phyloP scores from a whole-genome alignment of 2,797 vertebrate species.

The Threskiornis aethiopicus region DNA sequence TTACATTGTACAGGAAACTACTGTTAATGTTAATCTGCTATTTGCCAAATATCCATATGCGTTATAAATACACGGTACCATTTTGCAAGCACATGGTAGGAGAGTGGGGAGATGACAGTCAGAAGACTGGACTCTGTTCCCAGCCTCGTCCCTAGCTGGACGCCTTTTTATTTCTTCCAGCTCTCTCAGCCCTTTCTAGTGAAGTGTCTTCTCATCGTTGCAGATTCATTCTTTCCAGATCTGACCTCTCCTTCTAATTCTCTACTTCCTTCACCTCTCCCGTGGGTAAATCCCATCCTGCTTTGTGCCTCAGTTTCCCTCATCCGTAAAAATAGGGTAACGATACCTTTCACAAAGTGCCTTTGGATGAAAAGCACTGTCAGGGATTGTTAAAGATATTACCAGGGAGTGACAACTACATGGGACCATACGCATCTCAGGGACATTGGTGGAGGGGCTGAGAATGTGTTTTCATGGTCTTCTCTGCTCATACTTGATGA shows the following conservation, averaged over 20 bases:
- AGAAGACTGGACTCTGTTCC: not conserved
- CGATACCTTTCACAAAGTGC: not conserved
- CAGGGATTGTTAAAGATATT: not conserved
- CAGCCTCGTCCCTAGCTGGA: not conserved
- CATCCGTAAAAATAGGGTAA: not conserved
- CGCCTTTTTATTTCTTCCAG: not conserved
- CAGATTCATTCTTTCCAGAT: not conserved
- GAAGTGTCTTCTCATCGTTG: not conserved
- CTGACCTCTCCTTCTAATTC: not conserved
- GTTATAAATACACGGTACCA: fast-evolving
- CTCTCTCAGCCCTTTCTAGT: not conserved
- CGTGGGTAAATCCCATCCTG: not conserved
- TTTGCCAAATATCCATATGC: not conserved
- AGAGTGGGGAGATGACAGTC: not conserved
- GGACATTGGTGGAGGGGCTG: not conserved
- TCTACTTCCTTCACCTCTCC: not conserved
- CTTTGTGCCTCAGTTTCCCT: not conserved
- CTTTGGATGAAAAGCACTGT: not conserved
- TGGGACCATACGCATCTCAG: not conserved
- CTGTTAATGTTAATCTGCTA: not conserved
- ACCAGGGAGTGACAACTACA: not conserved
- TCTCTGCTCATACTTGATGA: not conserved
- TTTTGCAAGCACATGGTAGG: not conserved
- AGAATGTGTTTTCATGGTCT: not conserved
- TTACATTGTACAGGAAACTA: not conserved